Conservation (phyloP, 2,113 vertebrate species). For the Murina feae region DNA sequence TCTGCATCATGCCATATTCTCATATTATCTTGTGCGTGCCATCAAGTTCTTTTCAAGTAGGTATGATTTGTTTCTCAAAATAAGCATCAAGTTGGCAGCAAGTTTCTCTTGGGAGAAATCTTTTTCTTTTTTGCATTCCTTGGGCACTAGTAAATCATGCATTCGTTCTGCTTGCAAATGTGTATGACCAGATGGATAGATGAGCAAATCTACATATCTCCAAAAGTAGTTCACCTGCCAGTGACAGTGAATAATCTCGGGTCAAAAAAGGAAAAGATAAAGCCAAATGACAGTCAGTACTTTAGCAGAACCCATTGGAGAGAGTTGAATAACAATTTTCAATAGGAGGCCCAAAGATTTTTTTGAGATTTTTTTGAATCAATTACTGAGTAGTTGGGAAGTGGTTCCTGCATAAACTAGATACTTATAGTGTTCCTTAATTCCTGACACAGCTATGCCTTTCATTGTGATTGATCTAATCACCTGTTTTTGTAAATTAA, state of each 20-base stretch:
- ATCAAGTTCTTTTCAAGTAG: constrained; percentile 2
- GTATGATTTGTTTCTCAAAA: background rate
- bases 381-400: background rate
- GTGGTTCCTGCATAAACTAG: background rate
- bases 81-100: background rate
- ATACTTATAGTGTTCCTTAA: accelerated
- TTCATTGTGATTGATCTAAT: background rate
- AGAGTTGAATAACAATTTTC: background rate
- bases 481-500: background rate
- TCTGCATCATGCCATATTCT: background rate
- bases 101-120: background rate
- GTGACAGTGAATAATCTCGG: background rate
- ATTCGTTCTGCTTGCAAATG: background rate
- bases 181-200: background rate
- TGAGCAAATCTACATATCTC: background rate
- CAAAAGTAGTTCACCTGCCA: background rate
- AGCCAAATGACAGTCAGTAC: background rate
- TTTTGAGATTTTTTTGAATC: background rate
- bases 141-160: background rate
- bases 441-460: background rate
- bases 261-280: background rate
- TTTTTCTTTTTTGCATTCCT: background rate
- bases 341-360: background rate
- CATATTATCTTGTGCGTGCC: background rate
- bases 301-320: background rate